phyloP scores from a whole-genome alignment of 2,113 vertebrate species.

The Halichoerus grypus region DNA sequence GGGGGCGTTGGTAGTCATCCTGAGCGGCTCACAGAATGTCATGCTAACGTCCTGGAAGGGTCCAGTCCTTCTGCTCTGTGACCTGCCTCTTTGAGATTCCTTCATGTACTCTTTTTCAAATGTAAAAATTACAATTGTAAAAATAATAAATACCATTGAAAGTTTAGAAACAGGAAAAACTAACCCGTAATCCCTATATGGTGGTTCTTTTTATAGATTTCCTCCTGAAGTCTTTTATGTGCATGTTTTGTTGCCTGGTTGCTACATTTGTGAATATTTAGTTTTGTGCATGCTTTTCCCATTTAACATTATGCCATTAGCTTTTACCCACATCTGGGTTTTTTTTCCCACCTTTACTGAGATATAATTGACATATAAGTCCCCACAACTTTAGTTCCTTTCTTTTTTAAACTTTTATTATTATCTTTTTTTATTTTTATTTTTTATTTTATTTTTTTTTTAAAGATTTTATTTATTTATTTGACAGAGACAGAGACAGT shows the following conservation, averaged over 20 bases:
- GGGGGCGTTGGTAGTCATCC: not conserved
- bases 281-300: not conserved
- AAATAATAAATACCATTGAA: not conserved
- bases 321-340: not conserved
- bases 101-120: not conserved
- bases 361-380: not conserved
- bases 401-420: not conserved
- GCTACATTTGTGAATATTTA: not conserved
- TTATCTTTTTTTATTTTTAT: too few relatives aligned
- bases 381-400: not conserved
- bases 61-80: not conserved
- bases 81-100: not conserved
- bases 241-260: not conserved
- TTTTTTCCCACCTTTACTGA: not conserved
- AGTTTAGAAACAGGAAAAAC: not conserved
- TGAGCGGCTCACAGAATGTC: not conserved
- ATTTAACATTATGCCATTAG: not conserved
- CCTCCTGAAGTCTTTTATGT: not conserved
- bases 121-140: slow-evolving; percentile 21
- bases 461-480: too few relatives aligned
- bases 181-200: not conserved
- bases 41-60: not conserved
- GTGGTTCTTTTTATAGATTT: not conserved
- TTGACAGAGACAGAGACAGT: too few relatives aligned
- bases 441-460: too few relatives aligned